Evolutionary conservation across 2,113 vertebrate genomes (phyloP).

Genomic region (Lathamus discolor): DNA sequence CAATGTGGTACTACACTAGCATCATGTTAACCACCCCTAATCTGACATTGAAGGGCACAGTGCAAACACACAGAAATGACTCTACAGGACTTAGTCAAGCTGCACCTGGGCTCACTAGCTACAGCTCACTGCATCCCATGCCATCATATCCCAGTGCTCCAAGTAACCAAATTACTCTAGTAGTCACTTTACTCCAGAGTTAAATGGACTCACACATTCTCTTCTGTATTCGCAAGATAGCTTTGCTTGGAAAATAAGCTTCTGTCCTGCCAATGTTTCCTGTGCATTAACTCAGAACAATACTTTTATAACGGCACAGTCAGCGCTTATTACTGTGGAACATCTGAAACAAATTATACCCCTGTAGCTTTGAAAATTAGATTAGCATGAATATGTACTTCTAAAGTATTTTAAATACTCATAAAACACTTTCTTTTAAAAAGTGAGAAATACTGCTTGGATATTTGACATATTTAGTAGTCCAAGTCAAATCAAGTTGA

Average conservation of each 20-base stretch:
- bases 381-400: not conserved
- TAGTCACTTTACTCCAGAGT: not conserved
- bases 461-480: not conserved
- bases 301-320: not conserved
- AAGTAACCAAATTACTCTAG: not conserved
- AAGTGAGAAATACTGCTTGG: not conserved
- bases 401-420: constrained; percentile 13
- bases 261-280: constrained; percentile 2
- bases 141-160: not conserved
- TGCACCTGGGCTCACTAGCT: not conserved
- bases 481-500: not conserved
- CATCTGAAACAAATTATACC: constrained; percentile 11
- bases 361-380: not conserved
- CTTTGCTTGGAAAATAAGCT: constrained; percentile 18
- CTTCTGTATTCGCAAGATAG: not conserved
- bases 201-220: not conserved
- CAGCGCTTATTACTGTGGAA: not conserved
- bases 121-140: not conserved
- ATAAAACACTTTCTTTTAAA: not conserved
- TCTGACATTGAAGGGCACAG: not conserved
- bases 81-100: not conserved
- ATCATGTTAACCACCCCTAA: not conserved
- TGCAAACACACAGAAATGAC: not conserved
- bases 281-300: constrained; percentile 10
- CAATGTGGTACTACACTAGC: not conserved